Evolutionary conservation across 2,113 vertebrate genomes (phyloP).

Genomic region (Malurus alboscapulatus): DNA sequence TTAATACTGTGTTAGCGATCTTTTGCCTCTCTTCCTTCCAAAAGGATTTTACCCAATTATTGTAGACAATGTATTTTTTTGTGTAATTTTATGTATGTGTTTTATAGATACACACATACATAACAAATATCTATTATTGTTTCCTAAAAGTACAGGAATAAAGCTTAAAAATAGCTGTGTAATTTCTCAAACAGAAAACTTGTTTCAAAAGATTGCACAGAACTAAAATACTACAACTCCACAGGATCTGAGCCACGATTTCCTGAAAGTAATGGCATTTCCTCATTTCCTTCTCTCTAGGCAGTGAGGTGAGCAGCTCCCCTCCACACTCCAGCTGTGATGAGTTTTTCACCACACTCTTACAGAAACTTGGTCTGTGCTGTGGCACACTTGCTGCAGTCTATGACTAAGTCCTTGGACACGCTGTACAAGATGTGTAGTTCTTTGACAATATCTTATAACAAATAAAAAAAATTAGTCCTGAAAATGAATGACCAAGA

Average conservation of each 20-base stretch:
- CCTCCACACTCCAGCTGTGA: neutral
- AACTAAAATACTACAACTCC: neutral
- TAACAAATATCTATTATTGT: neutral
- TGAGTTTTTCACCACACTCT: neutral
- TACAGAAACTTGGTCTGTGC: neutral
- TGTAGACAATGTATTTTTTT: neutral
- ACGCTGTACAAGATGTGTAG: neutral
- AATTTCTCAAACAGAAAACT: neutral
- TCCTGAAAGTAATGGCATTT: neutral
- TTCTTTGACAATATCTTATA: neutral
- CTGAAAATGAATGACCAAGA: constrained; percentile 1
- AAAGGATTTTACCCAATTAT: neutral
- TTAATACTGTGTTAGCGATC: neutral
- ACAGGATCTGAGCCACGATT: neutral
- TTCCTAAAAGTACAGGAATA: neutral
- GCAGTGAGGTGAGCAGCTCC: neutral
- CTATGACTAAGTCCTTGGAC: neutral
- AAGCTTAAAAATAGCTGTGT: neutral
- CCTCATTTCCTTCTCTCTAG: neutral
- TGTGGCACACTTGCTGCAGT: neutral
- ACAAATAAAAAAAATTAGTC: neutral
- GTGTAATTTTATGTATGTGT: neutral
- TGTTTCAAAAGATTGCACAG: neutral
- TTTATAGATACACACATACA: neutral
- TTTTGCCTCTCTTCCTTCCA: neutral